A percentile compares a stretch with the other conserved stretches of the same genome.
These are phyloP conservation scores for Actias luna DNA, from an alignment of 2,888 invertebrate genomes.

Conservation along the genomic window DNA sequence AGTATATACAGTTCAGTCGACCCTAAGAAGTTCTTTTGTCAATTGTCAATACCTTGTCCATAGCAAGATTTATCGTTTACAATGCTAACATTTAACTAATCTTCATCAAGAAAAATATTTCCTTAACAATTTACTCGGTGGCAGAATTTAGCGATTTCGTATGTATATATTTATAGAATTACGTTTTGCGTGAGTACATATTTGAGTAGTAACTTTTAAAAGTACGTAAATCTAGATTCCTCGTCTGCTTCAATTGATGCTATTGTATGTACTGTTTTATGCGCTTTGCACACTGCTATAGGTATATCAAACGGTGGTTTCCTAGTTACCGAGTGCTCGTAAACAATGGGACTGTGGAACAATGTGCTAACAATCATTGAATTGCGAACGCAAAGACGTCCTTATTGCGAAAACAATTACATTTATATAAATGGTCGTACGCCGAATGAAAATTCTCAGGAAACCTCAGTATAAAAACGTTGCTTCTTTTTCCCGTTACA, in stretches of 20 bases:
- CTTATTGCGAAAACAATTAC: constrained; percentile 6
- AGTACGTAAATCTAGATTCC: neutral
- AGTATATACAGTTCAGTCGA: no score
- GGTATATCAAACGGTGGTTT: neutral
- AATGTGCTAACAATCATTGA: neutral
- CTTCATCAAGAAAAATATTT: no score
- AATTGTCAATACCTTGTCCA: no score
- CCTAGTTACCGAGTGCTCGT: constrained; percentile 4
- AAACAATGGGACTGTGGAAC: neutral
- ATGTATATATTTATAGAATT: no score
- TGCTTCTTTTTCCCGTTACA: neutral
- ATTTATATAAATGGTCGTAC: neutral
- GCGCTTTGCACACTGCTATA: neutral
- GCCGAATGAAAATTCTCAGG: neutral
- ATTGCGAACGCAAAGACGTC: neutral
- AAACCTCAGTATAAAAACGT: neutral
- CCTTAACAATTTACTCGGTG: no score
- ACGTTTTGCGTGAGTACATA: no score
- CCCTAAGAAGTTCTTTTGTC: no score
- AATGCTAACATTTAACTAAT: no score
- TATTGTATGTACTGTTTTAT: neutral
- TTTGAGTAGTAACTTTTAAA: no score
- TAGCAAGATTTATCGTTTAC: no score
- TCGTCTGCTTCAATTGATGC: neutral
- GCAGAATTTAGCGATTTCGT: no score